A percentile compares a stretch with the other conserved stretches of the same genome.
Conservation (phyloP, 2,888 invertebrate genomes). For the Scaptodrosophila latifasciaeformis region DNA sequence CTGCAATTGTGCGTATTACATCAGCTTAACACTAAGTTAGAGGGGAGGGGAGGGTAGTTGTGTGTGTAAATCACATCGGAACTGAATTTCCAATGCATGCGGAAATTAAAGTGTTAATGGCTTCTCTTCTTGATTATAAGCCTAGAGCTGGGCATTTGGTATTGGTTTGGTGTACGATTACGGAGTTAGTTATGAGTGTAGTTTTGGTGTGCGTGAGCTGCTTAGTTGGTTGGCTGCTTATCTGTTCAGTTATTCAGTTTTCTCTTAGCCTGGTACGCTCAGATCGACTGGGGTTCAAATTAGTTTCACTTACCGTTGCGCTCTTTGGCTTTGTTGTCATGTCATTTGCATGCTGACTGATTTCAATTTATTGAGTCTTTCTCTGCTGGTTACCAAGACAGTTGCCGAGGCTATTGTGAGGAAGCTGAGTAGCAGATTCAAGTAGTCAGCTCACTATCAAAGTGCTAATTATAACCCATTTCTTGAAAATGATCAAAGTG, state of each 20-base stretch:
- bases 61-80: conserved; percentile 40
- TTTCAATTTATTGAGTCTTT: conserved; percentile 13
- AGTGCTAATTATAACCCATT: too few relatives aligned
- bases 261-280: not conserved
- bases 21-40: too few relatives aligned
- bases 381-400: too few relatives aligned
- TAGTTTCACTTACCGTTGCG: not conserved
- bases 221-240: conserved; percentile 16
- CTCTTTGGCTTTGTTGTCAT: conserved; percentile 7
- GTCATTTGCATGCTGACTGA: conserved; percentile 5
- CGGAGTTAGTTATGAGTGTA: too few relatives aligned
- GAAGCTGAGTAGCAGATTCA: too few relatives aligned
- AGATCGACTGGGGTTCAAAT: not conserved
- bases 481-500: too few relatives aligned
- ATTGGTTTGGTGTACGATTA: too few relatives aligned
- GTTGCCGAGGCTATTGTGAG: too few relatives aligned
- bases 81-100: conserved; percentile 42
- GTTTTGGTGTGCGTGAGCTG: not conserved
- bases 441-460: too few relatives aligned
- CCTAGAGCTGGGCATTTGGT: too few relatives aligned
- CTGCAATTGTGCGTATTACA: not conserved
- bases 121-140: conserved; percentile 2
- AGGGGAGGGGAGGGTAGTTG: conserved; percentile 1
- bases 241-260: too few relatives aligned
- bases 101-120: conserved; percentile 50